A percentile compares a stretch with the other conserved stretches of the same genome.
Conservation (phyloP, 2,888 invertebrate species). For the Lydus trimaculatus region DNA sequence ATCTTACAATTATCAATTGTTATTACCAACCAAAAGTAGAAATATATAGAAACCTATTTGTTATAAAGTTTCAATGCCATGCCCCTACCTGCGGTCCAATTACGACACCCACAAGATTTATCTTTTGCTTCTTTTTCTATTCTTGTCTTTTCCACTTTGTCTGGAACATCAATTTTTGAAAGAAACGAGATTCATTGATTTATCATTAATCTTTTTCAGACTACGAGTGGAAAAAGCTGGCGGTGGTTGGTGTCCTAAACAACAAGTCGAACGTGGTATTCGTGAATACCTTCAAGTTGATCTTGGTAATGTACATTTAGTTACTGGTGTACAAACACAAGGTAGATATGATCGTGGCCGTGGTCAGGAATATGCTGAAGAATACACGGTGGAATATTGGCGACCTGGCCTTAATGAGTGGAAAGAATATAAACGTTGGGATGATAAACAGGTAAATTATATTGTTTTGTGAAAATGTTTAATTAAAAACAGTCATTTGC, state of each 20-base stretch:
- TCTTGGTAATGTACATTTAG: constrained; percentile 66
- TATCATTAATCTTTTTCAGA: constrained; percentile 61
- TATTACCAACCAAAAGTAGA: too few relatives aligned
- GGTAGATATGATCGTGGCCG: constrained; percentile 78
- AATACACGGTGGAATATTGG: constrained; percentile 75
- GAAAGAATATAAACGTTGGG: constrained; percentile 71
- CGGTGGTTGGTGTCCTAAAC: constrained; percentile 81
- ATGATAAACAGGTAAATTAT: constrained; percentile 68
- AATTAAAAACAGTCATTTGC: background rate
- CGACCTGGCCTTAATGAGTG: constrained; percentile 68
- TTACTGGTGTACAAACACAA: constrained; percentile 78
- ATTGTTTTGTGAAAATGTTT: background rate
- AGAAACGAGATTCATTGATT: constrained; percentile 37
- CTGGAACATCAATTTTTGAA: constrained; percentile 23
- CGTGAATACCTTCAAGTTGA: constrained; percentile 75
- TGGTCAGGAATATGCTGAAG: constrained; percentile 77
- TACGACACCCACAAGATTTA: background rate
- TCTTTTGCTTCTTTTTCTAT: background rate
- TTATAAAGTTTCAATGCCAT: too few relatives aligned
- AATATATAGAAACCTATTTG: too few relatives aligned
- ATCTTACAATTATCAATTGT: too few relatives aligned
- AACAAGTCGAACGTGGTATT: constrained; percentile 68
- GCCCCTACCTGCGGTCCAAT: background rate
- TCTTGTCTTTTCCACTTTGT: background rate
- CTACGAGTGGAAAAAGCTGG: constrained; percentile 73